phyloP scores from a whole-genome alignment of 2,113 vertebrate species.

The Salvelinus namaycush region DNA sequence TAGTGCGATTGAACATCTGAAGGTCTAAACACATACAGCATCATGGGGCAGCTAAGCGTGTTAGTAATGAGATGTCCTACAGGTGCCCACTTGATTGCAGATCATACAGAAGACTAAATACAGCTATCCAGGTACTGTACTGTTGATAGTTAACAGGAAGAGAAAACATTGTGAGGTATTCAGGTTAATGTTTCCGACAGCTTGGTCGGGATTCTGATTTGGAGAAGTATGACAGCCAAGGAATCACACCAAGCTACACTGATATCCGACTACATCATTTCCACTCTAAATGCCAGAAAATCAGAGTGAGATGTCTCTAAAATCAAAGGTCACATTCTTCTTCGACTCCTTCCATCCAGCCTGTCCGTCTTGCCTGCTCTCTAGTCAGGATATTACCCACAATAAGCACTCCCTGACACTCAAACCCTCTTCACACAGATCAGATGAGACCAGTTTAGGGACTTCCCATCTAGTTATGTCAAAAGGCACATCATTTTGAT shows the following conservation, averaged over 20 bases:
- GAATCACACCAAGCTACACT: slow-evolving; percentile 29
- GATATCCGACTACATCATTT: slow-evolving; percentile 16
- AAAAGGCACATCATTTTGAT: slow-evolving; percentile 80
- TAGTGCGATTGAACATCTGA: slow-evolving; percentile 55
- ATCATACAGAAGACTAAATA: slow-evolving; percentile 40
- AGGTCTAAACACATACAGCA: slow-evolving; percentile 51
- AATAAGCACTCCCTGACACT: slow-evolving; percentile 38
- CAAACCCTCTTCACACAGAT: slow-evolving; percentile 48
- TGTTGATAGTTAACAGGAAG: slow-evolving; percentile 48
- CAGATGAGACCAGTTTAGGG: slow-evolving; percentile 38
- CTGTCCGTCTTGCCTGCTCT: slow-evolving; percentile 12
- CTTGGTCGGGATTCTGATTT: slow-evolving; percentile 52
- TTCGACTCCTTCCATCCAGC: slow-evolving; percentile 21
- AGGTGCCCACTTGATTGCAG: slow-evolving; percentile 47
- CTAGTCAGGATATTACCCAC: slow-evolving; percentile 9
- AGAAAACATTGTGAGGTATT: slow-evolving; percentile 69
- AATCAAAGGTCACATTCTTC: slow-evolving; percentile 16
- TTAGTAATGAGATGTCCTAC: slow-evolving; percentile 49
- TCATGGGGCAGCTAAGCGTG: slow-evolving; percentile 39
- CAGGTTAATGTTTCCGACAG: slow-evolving; percentile 59
- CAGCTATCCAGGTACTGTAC: slow-evolving; percentile 41
- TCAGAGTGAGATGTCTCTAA: slow-evolving; percentile 49
- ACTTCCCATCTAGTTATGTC: slow-evolving; percentile 62
- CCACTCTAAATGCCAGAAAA: slow-evolving; percentile 18
- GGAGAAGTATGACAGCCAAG: slow-evolving; percentile 40